Evolutionary conservation across 2,888 invertebrate species (phyloP), one percentile per base, ranked within the genome.

Genomic region (Noctua janthe): DNA sequence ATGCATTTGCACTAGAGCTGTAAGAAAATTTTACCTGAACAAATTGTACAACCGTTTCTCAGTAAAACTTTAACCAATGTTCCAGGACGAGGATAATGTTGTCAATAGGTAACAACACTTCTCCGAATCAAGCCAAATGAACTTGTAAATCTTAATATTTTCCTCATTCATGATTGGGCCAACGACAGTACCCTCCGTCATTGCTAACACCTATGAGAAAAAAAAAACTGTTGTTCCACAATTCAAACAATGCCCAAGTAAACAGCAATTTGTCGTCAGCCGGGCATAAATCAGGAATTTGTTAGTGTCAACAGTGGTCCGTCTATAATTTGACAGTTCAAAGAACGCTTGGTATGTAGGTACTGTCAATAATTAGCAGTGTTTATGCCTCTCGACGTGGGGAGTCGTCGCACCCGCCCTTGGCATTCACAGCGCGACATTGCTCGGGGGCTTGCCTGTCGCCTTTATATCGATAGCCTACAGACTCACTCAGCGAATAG

Each of bases 401-500:
- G 90, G 72, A 86, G 82, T 71, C 87, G 87, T 71, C 85, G 35
- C 70, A 71, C 51, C 51, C 88, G 92, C 90, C 92, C 92, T 93
- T 93, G 92, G 88, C 92, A 93, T 92, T 93, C 91, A 89, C 66
- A 54, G 69, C 66, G 85, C 82, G 81, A 82, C 84, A 83, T 81
- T 86, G 82, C 74, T 84, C 82, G 90, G 89, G 88, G 91, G 91
- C 92, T 91, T 89, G 92, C 51, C 91, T 56, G 75, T 69, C 71
- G 56, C 76, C 67, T 71, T 80, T 74, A 62, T 74, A 66, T 85
- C 80, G 76, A 78, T 69, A 78, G 13, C 29, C 43, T 69, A 74
- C 73, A 88, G 87, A 88, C 54, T 72, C 20, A 74, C 17, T 47
- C 77, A 83, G 47, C 17, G 47, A 66, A 54, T 79, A 83, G 77